Evolutionary conservation across 2,888 invertebrate genomes (phyloP), one percentile per base, ranked within the genome.

Genomic region (Patella depressa): DNA sequence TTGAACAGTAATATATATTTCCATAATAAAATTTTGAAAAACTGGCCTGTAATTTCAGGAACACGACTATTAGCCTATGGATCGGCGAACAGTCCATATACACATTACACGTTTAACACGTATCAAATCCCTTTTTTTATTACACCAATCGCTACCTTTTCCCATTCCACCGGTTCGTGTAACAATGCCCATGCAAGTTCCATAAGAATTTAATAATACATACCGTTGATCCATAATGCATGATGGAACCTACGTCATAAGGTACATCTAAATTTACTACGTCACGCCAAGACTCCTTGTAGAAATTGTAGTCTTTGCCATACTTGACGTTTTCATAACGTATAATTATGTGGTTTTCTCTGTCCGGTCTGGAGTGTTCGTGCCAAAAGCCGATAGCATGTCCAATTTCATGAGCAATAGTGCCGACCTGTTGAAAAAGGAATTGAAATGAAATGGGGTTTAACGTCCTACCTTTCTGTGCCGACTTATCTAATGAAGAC

Each of bases 361-460:
- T 77, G 79, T 90, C 90, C 2, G 88, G 88, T 9, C 91, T 83
- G 7, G 88, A 88, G 82, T 90, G 90, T 79, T 90, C 90, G 82
- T 90, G 90, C 89, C 90, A 90, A 81, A 90, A 89, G 0, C 90
- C 90, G 9, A 90, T 85, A 53, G 87, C 88, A 75, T 90, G 90
- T 15, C 90, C 90, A 7, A 90, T 84, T 78, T 90, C 90, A 76
- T 90, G 90, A 0, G 89, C 84, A 57, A 90, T 83, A 1, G 86
- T 86, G 11, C 90, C 90, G 76, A 86, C 86, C 89, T 90, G 84
- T 45, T 77, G 78, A 73, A 55, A 71, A 55, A 73, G 55, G 53
- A 53, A 65, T 17, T 53, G 53, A 15, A 59, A 70, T 29, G 12
- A 45, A 65, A 29, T 29, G 29, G 29, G 29, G 29, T 29, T 29